Base-by-base conservation (phyloP, 2,888 invertebrate genomes). In the Drosophila suboccidentalis region DNA sequence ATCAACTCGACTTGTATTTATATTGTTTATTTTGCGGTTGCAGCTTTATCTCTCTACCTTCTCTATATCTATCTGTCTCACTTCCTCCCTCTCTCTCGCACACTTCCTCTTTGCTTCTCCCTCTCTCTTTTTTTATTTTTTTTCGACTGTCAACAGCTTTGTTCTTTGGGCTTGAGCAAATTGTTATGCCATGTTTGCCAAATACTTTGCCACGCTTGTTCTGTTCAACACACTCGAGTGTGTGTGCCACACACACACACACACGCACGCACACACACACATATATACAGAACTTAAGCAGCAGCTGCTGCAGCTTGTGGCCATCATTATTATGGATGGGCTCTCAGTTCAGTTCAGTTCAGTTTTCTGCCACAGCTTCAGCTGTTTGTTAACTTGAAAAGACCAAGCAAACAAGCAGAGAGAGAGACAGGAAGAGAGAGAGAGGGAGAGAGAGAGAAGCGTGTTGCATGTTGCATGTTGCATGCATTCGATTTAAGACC, bases 101-200 rank as follows among this genome's bases (percentile, higher is more conserved):
- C 43, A 29, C 15, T 29, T 15, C 6, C 39, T 54, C 46, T 39
- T 8, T 15, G 47, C 9, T 39, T 41, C 50, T 65, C 26, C 29
- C 0, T 15, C 26, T 1, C 36, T 15, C 17, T 4, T n/a, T 39
- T 26, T 13, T 36, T 17, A 44, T 55, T 41, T 70, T 55, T 41
- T 70, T 64, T 58, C 38, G 15, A 19, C 49, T 58, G 75, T 81
- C 82, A 82, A 83, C 75, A 78, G 72, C 78, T 83, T 70, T 74
- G 68, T 78, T 64, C 73, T 75, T 80, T 68, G 58, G 63, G 75
- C 78, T 78, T 65, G 60, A 71, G 74, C 78, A 83, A 83, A 83
- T 83, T 83, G 86, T 83, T 83, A 83, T 83, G 82, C 77, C 86
- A 72, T 83, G 83, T 83, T 86, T 83, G 83, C 81, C 83, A 86